Base-by-base conservation (phyloP, 2,888 invertebrate genomes). In the Lepidochrysops patricia region DNA sequence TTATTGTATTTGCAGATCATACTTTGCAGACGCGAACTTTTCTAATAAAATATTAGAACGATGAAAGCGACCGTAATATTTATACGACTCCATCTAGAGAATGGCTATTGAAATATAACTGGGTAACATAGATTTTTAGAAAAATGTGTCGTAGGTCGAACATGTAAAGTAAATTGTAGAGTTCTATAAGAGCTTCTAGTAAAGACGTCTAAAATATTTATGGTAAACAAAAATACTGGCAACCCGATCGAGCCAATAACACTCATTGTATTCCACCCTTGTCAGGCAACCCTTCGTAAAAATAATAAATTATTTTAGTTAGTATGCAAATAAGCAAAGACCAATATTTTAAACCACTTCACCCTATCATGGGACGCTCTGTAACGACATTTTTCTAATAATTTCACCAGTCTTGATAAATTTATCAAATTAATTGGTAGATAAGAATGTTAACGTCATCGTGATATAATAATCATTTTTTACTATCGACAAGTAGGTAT, bases 301-400 rank as follows among this genome's bases (percentile, higher is more conserved):
- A 87, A 88, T 88, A 88, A 89, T 88, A 89, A 88, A 88, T 88
- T 88, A 89, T 88, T 89, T 89, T 89, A 89, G 88, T 89, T 88
- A 89, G 87, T 88, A 89, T 89, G 89, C 89, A 89, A 89, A 89
- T 89, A 85, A 84, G 86, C 73, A 69, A 72, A 76, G 80, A 72
- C 84, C 83, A 84, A 88, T 85, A 84, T 87, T 86, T 84, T 84
- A 83, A 83, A 80, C 78, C 78, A 84, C 86, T 32, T 54, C 54
- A 86, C 87, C 88, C 88, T 84, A 85, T 83, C 77, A 35, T n/a
- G 52, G 49, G 23, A 52, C 37, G 34, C 23, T 49, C 49, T 49
- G 32, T 49, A 35, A 29, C 27, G 25, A 19, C 43, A 43, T 43
- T 57, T 48, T 57, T 32, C 57, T 29, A 34, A 34, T 25, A 34